Evolutionary conservation across 2,797 vertebrate species (phyloP), one percentile per base, ranked within the genome.

Genomic region (Premnoplex brunnescens): DNA sequence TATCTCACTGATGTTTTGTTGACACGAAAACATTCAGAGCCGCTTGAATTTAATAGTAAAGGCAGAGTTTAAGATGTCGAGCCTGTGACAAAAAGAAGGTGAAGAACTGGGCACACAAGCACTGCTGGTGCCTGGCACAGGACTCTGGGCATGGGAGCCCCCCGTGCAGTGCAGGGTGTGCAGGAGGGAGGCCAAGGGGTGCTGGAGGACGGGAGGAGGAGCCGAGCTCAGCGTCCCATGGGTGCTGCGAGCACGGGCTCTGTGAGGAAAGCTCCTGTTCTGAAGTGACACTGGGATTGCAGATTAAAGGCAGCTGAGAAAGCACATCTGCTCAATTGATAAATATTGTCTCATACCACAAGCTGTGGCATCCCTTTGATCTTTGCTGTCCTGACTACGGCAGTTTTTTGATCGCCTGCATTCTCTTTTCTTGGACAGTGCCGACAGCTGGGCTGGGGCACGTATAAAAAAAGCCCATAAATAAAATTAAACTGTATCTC

Each of bases 281-380:
- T 56, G 13, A 49, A 56, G 24, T 2, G 66, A 27, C 58, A 19
- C 59, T 60, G 75, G 66, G 51, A 23, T 23, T 22, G 62, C 80
- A 85, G 91, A 75, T 78, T 3, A 77, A 85, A 97, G 51, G 89
- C 95, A 90, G 77, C 88, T 94, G 94, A 87, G 75, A 87, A 92
- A 95, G 90, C 91, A 94, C 75, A 37, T 95, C 93, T 95, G 93
- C 91, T 46, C 85, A 20, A 26, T 7, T 89, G 91, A 44, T 85
- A 96, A 96, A 94, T 97, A 94, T 96, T 92, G 88, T 84, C 80
- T n/a, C 48, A 27, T 77, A 56, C 71, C 74, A 64, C 91, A 89
- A 96, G 91, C 94, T 91, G 93, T 87, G 91, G 91, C 85, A 34
- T 74, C 52, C 77, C 77, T 96, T 94, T 96, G 83, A 93, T 95